Percentiles rank a stretch among this genome's conserved stretches.
phyloP scores from a whole-genome alignment of 1,140 invertebrate genomes.

The Oppia nitens region DNA sequence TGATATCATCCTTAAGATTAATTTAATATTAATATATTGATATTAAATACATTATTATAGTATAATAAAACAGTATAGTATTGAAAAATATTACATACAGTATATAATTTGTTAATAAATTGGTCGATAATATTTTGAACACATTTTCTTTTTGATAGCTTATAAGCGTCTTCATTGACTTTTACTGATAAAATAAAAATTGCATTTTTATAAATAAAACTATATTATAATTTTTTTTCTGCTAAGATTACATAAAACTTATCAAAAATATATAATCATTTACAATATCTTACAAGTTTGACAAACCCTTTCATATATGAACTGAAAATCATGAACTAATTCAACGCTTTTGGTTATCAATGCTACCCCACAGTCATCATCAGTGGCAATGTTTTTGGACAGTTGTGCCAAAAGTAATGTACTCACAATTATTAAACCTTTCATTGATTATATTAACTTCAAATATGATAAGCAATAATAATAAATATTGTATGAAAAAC shows the following conservation, averaged over 20 bases:
- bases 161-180: background rate
- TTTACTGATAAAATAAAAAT: background rate
- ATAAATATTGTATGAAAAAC: background rate
- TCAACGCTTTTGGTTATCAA: background rate
- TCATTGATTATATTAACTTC: background rate
- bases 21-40: background rate
- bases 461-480: background rate
- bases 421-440: too few species aligned
- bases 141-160: background rate
- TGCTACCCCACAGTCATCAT: background rate
- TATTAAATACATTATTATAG: background rate
- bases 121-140: background rate
- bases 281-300: background rate
- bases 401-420: too few species aligned
- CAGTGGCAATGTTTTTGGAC: too few species aligned
- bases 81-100: too few species aligned
- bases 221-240: background rate
- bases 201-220: background rate
- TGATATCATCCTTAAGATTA: background rate
- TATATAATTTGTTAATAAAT: too few species aligned
- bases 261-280: too few species aligned
- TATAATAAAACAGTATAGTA: too few species aligned
- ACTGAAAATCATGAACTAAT: background rate
- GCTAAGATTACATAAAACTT: too few species aligned
- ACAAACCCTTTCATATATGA: background rate